Percentiles rank a stretch among this genome's conserved stretches.
Conservation (phyloP, 2,888 invertebrate genomes). For the Elysia crispata region DNA sequence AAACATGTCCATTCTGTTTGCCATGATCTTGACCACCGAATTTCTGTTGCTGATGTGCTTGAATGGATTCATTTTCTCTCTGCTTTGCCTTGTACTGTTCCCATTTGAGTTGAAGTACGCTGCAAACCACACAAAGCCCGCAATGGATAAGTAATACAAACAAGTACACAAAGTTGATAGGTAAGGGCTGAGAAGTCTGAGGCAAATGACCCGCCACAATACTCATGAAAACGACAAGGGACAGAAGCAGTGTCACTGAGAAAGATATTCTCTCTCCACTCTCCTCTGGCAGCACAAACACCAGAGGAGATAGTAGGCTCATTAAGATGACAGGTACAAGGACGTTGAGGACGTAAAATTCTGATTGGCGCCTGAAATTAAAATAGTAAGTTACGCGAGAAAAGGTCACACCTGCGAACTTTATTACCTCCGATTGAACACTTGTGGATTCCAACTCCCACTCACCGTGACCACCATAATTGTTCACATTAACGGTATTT, state of each 20-base stretch:
- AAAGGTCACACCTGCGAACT: no score
- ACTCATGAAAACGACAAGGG: constrained; percentile 48
- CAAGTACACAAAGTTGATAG: constrained; percentile 30
- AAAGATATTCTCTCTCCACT: constrained; percentile 52
- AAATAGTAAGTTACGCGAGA: background rate
- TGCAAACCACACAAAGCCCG: background rate
- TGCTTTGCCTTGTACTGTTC: no score
- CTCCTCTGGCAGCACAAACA: constrained; percentile 50
- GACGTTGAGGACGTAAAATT: constrained; percentile 39
- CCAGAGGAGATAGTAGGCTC: constrained; percentile 44
- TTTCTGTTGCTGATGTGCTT: no score
- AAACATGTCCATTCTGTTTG: no score
- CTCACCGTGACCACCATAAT: constrained; percentile 29
- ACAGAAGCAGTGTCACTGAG: constrained; percentile 50
- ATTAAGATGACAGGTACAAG: constrained; percentile 48
- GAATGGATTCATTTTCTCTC: no score
- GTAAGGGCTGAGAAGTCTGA: constrained; percentile 20
- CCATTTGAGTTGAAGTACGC: no score
- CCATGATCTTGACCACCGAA: no score
- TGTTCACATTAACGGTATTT: background rate
- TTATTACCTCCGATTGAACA: background rate
- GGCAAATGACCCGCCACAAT: constrained; percentile 20
- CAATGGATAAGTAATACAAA: constrained; percentile 18
- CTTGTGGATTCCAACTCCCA: constrained; percentile 5
- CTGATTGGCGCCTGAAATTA: constrained; percentile 13